Base-by-base conservation (phyloP, 2,113 vertebrate species). In the Mormoops blainvillei region DNA sequence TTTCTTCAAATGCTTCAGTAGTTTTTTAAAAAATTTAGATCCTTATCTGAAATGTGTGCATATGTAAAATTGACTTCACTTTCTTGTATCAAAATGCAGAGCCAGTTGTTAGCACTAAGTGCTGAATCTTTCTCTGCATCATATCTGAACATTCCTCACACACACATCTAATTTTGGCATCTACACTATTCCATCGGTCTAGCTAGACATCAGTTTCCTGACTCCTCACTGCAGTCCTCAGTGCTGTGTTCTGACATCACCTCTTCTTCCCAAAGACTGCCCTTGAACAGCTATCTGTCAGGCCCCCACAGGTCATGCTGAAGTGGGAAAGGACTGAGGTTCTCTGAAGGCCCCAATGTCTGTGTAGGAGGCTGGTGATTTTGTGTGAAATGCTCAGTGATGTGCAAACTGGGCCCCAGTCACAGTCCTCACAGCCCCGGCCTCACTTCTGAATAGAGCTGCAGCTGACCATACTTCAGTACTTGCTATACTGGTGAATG, bases 191-290 rank as follows among this genome's bases (percentile, higher is more conserved):
- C 67, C 45, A 2, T 56, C 4, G 5, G 52, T 12, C 9, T 20
- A 52, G 2, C 13, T 19, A 10, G 0, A 1, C 0, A 0, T 7
- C 33, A n/a, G 86, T 41, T 18, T 56, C 2, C 4, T n/a, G n/a
- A n/a, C n/a, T n/a, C n/a, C n/a, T n/a, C n/a, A n/a, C n/a, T n/a
- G n/a, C n/a, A n/a, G n/a, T n/a, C n/a, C n/a, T n/a, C n/a, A n/a
- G n/a, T n/a, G n/a, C n/a, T n/a, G n/a, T n/a, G n/a, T n/a, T n/a
- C 86, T 12, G 6, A 26, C 5, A 1, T n/a, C 15, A 14, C 12
- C 36, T 36, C 56, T 41, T 20, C 74, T 10, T 13, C 33, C 50
- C 10, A 16, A 43, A 93, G 26, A 14, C 58, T 52, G 19, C 20
- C n/a, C n/a, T n/a, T n/a, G n/a, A n/a, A n/a, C n/a, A n/a, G 20